Conservation (phyloP, 2,797 vertebrate genomes). For the Coendou prehensilis region DNA sequence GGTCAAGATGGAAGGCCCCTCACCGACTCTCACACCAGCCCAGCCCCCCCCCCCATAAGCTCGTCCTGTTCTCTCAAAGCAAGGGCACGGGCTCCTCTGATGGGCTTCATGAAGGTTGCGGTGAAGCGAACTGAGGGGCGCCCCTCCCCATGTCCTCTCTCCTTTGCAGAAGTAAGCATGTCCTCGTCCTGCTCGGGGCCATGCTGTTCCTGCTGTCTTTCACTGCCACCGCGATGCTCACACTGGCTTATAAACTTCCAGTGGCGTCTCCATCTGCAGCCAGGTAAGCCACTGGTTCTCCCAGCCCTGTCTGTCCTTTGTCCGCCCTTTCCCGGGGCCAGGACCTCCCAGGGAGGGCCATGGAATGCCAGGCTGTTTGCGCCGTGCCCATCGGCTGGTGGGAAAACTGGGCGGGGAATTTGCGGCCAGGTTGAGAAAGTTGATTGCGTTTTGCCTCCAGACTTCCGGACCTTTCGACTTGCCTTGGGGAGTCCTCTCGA, state of each 20-base stretch:
- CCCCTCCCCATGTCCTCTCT: background rate
- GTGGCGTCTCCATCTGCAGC: slow-evolving; percentile 90
- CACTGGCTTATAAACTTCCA: slow-evolving; percentile 89
- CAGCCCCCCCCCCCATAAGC: background rate
- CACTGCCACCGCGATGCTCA: slow-evolving; percentile 88
- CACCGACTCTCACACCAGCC: background rate
- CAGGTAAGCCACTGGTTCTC: slow-evolving; percentile 87
- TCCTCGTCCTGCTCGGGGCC: slow-evolving; percentile 86
- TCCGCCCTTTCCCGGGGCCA: background rate
- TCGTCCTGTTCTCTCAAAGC: background rate
- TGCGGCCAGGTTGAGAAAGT: background rate
- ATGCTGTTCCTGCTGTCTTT: slow-evolving; percentile 89
- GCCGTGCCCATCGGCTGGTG: background rate
- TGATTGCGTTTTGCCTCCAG: background rate
- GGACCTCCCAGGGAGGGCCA: background rate
- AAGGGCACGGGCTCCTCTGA: background rate
- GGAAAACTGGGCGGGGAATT: background rate
- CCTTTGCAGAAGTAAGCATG: slow-evolving; percentile 88
- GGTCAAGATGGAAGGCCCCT: background rate
- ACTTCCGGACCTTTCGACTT: background rate
- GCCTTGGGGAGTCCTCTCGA: background rate
- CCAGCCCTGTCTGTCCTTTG: background rate
- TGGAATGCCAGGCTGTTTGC: background rate
- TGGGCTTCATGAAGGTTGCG: background rate
- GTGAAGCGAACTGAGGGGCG: background rate